Base-by-base conservation (phyloP, 2,888 invertebrate genomes). In the Heterodera filipjevi region DNA sequence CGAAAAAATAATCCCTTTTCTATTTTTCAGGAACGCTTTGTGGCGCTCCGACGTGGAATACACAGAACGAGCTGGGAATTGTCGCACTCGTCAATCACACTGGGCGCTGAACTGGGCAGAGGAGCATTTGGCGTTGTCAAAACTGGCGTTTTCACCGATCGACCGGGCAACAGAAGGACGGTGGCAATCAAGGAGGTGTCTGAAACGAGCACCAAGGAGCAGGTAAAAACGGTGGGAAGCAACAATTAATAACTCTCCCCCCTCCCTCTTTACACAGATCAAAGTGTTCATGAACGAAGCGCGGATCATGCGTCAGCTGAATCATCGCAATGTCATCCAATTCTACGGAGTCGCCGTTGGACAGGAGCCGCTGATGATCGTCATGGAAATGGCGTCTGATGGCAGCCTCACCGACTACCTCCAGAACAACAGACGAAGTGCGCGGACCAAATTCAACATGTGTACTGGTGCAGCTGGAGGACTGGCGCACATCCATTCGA, bases 251-350 rank as follows among this genome's bases (percentile, higher is more conserved):
- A 49, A 49, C 16, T 49, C 16, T 49, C 12, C 39, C 39, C 12
- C 16, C 16, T 49, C 16, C 12, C 39, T 12, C 12, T 39, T 39
- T 39, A 3, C 10, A 10, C 80, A 81, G 49, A 81, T 81, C 49
- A 80, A 82, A 77, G 82, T 83, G 32, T 78, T 83, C 44, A 82
- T 82, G 79, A 46, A 59, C 14, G 82, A 82, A 66, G 82, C 78
- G 19, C 72, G 82, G 14, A 66, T 79, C 32, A 82, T 82, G 79
- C 71, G 78, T 19, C 77, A 33, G 44, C 80, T 82, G 64, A 78
- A 82, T 39, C 82, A 82, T 39, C 80, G 74, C 5, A 78, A 81
- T 49, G 82, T 82, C 53, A 70, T 82, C 66, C 49, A 16, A 6
- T 39, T 39, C 39, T 12, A 39, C 12, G 39, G 39, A 6, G 39